Evolutionary conservation across 2,113 vertebrate species (phyloP).

Genomic region (Rhabdornis inornatus): DNA sequence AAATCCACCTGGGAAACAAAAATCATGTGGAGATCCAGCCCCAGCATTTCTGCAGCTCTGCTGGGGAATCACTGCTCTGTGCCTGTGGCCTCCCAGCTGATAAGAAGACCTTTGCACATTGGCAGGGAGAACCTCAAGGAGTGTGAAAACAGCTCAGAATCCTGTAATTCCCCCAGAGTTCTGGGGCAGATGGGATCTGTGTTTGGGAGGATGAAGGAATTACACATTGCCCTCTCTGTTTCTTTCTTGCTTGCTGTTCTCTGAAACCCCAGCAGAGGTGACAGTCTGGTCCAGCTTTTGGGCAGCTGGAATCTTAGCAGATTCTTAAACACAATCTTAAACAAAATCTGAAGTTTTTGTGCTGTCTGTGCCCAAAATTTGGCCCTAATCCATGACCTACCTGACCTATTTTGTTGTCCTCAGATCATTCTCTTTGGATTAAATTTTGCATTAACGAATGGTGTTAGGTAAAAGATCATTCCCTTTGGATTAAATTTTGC

Average conservation of each 20-base stretch:
- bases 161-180: fast-evolving
- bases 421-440: too few relatives aligned
- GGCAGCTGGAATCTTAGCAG: background rate
- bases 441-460: too few relatives aligned
- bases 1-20: background rate
- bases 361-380: background rate
- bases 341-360: background rate
- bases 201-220: background rate
- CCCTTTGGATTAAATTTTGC: too few relatives aligned
- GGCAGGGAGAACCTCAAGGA: background rate
- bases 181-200: background rate
- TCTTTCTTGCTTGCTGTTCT: background rate
- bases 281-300: background rate
- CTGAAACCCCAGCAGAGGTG: background rate
- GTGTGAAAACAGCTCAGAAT: background rate
- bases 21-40: background rate
- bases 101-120: background rate
- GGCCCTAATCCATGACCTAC: background rate
- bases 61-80: fast-evolving
- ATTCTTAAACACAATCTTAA: too few relatives aligned
- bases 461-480: too few relatives aligned
- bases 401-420: background rate
- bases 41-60: background rate
- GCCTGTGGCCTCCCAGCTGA: background rate
- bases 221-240: background rate